Percentiles rank a stretch among this genome's conserved stretches.
Conservation (phyloP, 2,113 vertebrate genomes). For the Chaetorhynchus papuensis region DNA sequence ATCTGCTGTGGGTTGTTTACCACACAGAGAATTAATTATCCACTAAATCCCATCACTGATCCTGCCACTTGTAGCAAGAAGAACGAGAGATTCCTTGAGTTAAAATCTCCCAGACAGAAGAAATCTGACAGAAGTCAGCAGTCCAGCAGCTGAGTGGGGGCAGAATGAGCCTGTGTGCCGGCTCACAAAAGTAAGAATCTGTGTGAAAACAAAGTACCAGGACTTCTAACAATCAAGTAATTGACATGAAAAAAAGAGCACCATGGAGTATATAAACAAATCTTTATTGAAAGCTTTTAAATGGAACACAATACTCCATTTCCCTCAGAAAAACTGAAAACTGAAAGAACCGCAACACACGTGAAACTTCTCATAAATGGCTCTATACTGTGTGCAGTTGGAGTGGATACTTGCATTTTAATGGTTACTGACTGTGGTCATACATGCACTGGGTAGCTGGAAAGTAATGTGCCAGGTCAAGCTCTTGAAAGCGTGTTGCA, state of each 20-base stretch:
- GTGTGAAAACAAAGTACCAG: neutral
- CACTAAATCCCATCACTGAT: neutral
- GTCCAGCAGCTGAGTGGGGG: neutral
- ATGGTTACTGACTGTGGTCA: neutral
- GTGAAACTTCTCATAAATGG: neutral
- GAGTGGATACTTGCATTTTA: neutral
- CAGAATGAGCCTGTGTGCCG: neutral
- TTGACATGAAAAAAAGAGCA: neutral
- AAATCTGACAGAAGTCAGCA: neutral
- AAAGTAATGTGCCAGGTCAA: too few relatives aligned
- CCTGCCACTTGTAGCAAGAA: neutral
- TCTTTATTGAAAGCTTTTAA: constrained; percentile 52
- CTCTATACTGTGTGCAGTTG: neutral
- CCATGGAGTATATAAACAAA: neutral
- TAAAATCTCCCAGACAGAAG: neutral
- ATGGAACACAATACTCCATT: neutral
- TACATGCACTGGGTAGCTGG: fast-evolving
- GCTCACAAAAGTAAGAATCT: neutral
- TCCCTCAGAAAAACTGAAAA: neutral
- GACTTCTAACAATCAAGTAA: neutral
- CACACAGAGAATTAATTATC: neutral
- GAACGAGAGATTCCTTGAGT: neutral
- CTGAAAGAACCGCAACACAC: neutral
- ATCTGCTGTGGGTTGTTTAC: neutral
- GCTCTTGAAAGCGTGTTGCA: neutral